Evolutionary conservation across 2,888 invertebrate genomes (phyloP), one percentile per base, ranked within the genome.

Genomic region (Eilema griseolum): DNA sequence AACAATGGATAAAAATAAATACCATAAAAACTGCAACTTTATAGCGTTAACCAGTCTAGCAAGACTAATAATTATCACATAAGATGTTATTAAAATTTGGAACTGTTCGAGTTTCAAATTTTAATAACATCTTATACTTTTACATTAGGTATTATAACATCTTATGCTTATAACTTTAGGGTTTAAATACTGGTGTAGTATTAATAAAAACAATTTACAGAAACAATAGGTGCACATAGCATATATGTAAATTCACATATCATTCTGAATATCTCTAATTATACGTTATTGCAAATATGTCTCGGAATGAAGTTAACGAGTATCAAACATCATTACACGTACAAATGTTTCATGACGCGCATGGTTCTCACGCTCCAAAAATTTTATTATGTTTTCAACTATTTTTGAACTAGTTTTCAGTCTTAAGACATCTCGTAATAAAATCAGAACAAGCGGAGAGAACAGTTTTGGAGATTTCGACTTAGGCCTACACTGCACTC

Each of bases 321-420:
- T n/a, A 61, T 61, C n/a, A 26, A 61, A 14, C 31, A 61, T 61
- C 61, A 61, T 61, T 61, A 33, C 11, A 28, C 61, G n/a, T 61
- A 61, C 61, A 33, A 28, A 61, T 61, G 28, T 28, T 61, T 26
- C 16, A 7, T 20, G 61, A 61, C 14, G 12, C 10, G 20, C 12
- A 31, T 61, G n/a, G 31, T 31, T 61, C 28, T 20, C 61, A 61
- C 61, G 61, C 31, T 61, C 31, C 61, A 61, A 61, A 61, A 31
- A 33, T 28, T 61, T 28, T 33, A 31, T 10, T 28, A 31, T 11
- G 20, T 61, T 28, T 31, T 31, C 28, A 16, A 8, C 20, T n/a
- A 31, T n/a, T 28, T n/a, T 61, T 61, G n/a, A 31, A 61, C 8
- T 61, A 10, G 20, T 31, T 23, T 59, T 61, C n/a, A 26, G 57